phyloP scores from a whole-genome alignment of 2,113 vertebrate species.

The Baryphthengus martii region DNA sequence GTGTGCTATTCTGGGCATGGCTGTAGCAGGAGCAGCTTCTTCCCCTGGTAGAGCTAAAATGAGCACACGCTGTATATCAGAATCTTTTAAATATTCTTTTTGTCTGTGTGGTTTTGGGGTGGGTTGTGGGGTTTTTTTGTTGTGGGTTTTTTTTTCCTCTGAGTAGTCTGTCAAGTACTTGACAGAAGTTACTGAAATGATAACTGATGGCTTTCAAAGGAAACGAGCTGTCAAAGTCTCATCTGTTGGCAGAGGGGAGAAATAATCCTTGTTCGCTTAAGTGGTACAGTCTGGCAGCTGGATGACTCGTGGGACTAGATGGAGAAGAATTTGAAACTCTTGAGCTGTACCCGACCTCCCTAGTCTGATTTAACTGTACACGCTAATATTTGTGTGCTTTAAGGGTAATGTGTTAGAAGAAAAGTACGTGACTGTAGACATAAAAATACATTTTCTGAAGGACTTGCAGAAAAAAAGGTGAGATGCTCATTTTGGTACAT shows the following conservation, averaged over 20 bases:
- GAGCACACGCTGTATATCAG: accelerated
- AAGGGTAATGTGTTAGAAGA: background rate
- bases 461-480: background rate
- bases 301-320: too few relatives aligned
- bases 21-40: background rate
- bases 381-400: background rate
- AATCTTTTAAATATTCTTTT: background rate
- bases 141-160: too few relatives aligned
- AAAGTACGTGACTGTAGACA: background rate
- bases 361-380: background rate
- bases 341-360: background rate
- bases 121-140: background rate
- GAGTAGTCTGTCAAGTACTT: background rate
- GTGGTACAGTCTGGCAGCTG: background rate
- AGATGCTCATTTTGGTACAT: background rate
- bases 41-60: background rate
- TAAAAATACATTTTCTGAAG: background rate
- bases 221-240: background rate
- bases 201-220: too few relatives aligned
- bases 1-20: background rate
- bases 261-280: background rate
- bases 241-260: too few relatives aligned
- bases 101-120: background rate
- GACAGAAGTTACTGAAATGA: background rate
- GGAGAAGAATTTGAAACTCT: background rate